Evolutionary conservation across 1,140 invertebrate genomes (phyloP).

Genomic region (Antheraea pernyi): DNA sequence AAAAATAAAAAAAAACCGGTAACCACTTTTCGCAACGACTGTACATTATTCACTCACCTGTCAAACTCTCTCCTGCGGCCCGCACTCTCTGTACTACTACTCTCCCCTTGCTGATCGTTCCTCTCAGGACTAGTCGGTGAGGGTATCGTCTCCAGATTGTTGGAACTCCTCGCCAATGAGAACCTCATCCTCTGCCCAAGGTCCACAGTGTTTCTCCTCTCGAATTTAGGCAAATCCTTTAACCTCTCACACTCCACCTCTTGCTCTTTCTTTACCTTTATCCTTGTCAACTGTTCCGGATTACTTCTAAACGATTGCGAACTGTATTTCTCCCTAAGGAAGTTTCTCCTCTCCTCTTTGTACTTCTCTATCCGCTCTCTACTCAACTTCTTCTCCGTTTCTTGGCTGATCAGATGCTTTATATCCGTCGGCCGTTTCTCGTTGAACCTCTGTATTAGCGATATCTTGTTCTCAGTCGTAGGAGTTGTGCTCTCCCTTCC

Average conservation of each 20-base stretch:
- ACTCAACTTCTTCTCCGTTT: constrained; percentile 81
- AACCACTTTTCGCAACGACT: not conserved
- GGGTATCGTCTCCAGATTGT: constrained; percentile 58
- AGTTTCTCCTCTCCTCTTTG: constrained; percentile 93
- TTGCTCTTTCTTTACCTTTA: constrained; percentile 62
- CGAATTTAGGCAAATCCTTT: constrained; percentile 62
- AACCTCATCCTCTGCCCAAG: constrained; percentile 72
- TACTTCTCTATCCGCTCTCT: constrained; percentile 93
- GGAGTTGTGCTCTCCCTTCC: constrained; percentile 73
- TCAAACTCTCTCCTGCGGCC: constrained; percentile 25
- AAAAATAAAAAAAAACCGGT: not conserved
- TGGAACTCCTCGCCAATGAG: constrained; percentile 56
- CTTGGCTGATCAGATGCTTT: constrained; percentile 75
- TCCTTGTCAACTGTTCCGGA: constrained; percentile 58
- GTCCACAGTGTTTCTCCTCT: constrained; percentile 73
- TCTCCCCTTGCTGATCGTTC: constrained; percentile 22
- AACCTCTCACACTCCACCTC: constrained; percentile 51
- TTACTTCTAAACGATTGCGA: constrained; percentile 88
- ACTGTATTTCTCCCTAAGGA: constrained; percentile 91
- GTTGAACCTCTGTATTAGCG: constrained; percentile 78
- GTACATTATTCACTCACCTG: constrained; percentile 25
- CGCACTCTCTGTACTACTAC: constrained; percentile 9
- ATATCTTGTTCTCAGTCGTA: constrained; percentile 81
- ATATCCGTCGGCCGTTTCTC: constrained; percentile 52
- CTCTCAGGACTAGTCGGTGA: constrained; percentile 49